phyloP scores from a whole-genome alignment of 2,113 vertebrate genomes.

The Brachirus orientalis region DNA sequence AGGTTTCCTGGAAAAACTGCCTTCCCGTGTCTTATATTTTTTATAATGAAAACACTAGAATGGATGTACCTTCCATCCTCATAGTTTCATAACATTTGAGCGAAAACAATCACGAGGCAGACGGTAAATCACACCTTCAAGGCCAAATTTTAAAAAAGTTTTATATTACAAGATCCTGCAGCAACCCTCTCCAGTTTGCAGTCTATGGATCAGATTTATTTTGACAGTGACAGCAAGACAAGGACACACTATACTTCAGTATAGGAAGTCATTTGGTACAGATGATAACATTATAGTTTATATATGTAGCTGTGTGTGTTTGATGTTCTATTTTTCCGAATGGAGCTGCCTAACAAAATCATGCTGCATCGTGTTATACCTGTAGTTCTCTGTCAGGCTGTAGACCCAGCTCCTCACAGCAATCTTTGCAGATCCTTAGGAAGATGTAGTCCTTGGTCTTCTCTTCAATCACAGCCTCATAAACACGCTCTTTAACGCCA shows the following conservation, averaged over 20 bases:
- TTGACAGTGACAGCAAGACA: not conserved
- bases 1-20: constrained; percentile 5
- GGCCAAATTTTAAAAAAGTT: too few species aligned
- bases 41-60: constrained; percentile 25
- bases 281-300: too few species aligned
- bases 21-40: constrained; percentile 17
- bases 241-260: not conserved
- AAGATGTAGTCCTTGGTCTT: constrained; percentile 99
- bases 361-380: constrained; percentile 73
- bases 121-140: too few species aligned
- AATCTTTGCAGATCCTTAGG: constrained; percentile 95
- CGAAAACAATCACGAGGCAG: too few species aligned
- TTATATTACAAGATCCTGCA: too few species aligned
- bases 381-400: constrained; percentile 92
- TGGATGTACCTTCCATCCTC: not conserved
- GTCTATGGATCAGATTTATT: too few species aligned
- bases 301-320: too few species aligned
- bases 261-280: too few species aligned
- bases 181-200: too few species aligned
- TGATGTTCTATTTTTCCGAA: too few species aligned
- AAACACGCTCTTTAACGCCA: constrained; percentile 97
- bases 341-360: not conserved
- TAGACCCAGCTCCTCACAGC: constrained; percentile 93
- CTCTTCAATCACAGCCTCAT: constrained; percentile 97
- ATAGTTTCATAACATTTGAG: constrained; percentile 12